Evolutionary conservation across 2,888 invertebrate species (phyloP).

Genomic region (Ceratothoa steindachneri): DNA sequence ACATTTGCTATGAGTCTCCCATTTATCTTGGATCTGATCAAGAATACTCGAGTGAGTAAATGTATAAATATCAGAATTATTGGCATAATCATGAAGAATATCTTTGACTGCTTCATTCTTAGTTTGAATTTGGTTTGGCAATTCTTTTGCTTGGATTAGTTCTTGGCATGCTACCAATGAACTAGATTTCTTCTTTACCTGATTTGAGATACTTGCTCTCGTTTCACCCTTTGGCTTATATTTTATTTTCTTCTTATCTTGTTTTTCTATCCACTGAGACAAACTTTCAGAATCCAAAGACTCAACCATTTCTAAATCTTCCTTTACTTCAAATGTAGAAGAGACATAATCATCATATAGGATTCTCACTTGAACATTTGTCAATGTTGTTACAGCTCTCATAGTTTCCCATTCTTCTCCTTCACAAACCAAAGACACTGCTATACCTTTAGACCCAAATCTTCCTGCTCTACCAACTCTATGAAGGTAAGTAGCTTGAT

Average conservation of each 20-base stretch:
- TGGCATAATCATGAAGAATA: neutral
- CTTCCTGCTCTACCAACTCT: conserved; percentile 92
- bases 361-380: conserved; percentile 20
- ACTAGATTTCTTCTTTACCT: neutral
- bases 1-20: neutral
- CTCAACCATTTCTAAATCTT: neutral
- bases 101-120: neutral
- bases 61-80: neutral
- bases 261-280: neutral
- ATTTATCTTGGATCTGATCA: neutral
- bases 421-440: conserved; percentile 68
- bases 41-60: neutral
- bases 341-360: neutral
- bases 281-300: neutral
- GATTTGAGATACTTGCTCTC: too few relatives aligned
- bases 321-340: neutral
- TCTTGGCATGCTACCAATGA: neutral
- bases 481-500: conserved; percentile 82
- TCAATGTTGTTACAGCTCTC: conserved; percentile 32
- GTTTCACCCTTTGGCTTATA: neutral
- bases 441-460: conserved; percentile 79
- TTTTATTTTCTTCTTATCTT: neutral
- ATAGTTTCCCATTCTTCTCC: conserved; percentile 59
- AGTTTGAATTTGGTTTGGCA: neutral
- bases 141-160: neutral